A percentile compares a stretch with the other conserved stretches of the same genome.
Evolutionary conservation across 2,113 vertebrate genomes (phyloP).

Genomic region (Pungitius pungitius): DNA sequence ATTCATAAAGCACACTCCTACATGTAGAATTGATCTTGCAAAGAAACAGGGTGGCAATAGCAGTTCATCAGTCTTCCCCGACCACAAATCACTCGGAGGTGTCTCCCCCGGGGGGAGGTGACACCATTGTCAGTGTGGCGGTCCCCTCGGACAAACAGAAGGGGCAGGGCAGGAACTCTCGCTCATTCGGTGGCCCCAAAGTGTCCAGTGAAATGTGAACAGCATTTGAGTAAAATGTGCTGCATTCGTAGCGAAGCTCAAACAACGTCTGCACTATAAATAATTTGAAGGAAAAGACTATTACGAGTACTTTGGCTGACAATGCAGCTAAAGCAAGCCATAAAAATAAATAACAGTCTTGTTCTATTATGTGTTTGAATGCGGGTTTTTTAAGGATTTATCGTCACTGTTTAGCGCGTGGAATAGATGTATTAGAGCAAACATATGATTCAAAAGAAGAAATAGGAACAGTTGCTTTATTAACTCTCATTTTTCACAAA

Average conservation of each 20-base stretch:
- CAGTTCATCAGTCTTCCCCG: slow-evolving; percentile 79
- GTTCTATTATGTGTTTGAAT: slow-evolving; percentile 26
- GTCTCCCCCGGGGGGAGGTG: slow-evolving; percentile 64
- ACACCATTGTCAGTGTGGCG: slow-evolving; percentile 73
- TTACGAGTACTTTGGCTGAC: slow-evolving; percentile 18
- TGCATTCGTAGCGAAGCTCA: neutral
- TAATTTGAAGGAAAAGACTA: slow-evolving; percentile 13
- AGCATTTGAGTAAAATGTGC: slow-evolving; percentile 9
- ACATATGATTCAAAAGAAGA: slow-evolving; percentile 15
- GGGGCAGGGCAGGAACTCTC: slow-evolving; percentile 61
- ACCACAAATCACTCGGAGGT: slow-evolving; percentile 78
- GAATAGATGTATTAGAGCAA: slow-evolving; percentile 23
- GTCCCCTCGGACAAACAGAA: slow-evolving; percentile 70
- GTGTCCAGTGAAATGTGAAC: slow-evolving; percentile 32
- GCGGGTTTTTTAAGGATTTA: slow-evolving; percentile 18
- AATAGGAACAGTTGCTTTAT: slow-evolving; percentile 28
- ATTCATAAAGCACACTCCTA: slow-evolving; percentile 81
- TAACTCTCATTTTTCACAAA: slow-evolving; percentile 48
- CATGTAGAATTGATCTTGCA: slow-evolving; percentile 81
- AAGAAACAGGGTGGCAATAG: slow-evolving; percentile 81
- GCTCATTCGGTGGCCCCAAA: slow-evolving; percentile 51
- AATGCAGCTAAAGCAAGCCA: slow-evolving; percentile 26
- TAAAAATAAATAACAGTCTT: slow-evolving; percentile 25
- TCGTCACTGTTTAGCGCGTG: neutral
- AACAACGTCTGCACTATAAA: slow-evolving; percentile 21